Base-by-base conservation (phyloP, 2,888 invertebrate species). In the Dynastes tityus region DNA sequence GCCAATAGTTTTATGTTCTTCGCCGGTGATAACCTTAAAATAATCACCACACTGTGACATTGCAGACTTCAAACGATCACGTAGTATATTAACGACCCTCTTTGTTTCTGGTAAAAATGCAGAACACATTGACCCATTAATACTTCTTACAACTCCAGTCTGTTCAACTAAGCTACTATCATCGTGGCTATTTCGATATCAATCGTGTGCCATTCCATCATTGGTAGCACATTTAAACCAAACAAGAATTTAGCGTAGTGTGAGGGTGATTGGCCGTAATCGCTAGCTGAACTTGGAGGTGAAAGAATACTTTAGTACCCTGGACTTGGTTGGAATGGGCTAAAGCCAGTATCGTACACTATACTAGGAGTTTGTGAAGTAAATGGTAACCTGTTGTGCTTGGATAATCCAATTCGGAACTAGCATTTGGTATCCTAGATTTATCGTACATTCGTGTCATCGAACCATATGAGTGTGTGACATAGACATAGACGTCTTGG, bases 371-470 rank as follows among this genome's bases (percentile, higher is more conserved):
- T 98, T 89, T 97, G 97, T 5, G 98, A 98, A 11, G 98, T 97
- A 90, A 96, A 98, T 0, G 97, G 96, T 94, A 95, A 2, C 92
- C 93, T 2, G 93, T 92, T n/a, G 92, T 92, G 81, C 90, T 90
- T 90, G 22, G 22, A 67, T 22, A 6, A 22, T 99, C 98, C 98
- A 98, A 98, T 22, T 96, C 96, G 68, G 95, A 95, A 84, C 94
- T 93, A 79, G 95, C 95, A 68, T 93, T 93, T 0, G 98, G 98
- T 11, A 98, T 98, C 84, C 97, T 92, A 29, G 95, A 95, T 58
- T 98, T 98, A 89, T 97, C 98, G 90, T 98, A 97, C 68, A 96
- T 93, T 1, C 98, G 98, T 40, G 98, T 98, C 91, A 96, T 96
- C 76, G 96, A 95, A 58, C 96, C 95, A 76, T 97, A 97, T 97